A percentile compares a stretch with the other conserved stretches of the same genome.
phyloP scores from a whole-genome alignment of 1,140 invertebrate genomes.

The Dinothrombium tinctorium region DNA sequence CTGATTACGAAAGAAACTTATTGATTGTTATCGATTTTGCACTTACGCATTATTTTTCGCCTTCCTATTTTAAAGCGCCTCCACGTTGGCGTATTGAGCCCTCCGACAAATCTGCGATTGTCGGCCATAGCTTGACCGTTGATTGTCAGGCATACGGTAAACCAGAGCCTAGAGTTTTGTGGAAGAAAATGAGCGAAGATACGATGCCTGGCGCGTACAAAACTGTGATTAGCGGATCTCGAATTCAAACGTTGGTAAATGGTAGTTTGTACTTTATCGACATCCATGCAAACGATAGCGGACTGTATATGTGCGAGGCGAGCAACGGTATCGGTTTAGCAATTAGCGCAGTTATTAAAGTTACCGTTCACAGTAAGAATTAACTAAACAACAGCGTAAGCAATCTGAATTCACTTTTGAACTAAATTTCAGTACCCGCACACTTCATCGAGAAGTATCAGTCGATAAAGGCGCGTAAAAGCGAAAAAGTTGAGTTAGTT shows the following conservation, averaged over 20 bases:
- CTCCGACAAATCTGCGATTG: constrained; percentile 53
- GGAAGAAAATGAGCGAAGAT: background rate
- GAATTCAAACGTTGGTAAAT: constrained; percentile 8
- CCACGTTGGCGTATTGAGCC: constrained; percentile 75
- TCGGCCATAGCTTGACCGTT: constrained; percentile 51
- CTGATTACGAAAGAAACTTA: too few species aligned
- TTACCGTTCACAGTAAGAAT: constrained; percentile 6
- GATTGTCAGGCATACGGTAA: constrained; percentile 77
- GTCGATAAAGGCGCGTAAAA: constrained; percentile 12
- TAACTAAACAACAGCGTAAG: too few species aligned
- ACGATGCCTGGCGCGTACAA: background rate
- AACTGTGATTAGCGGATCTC: constrained; percentile 13
- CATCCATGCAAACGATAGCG: constrained; percentile 26
- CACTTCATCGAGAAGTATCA: constrained; percentile 1
- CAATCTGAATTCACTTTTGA: too few species aligned
- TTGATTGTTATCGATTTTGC: too few species aligned
- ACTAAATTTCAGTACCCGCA: constrained; percentile 2
- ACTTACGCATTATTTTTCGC: too few species aligned
- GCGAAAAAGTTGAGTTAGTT: constrained; percentile 20
- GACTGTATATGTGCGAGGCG: constrained; percentile 58
- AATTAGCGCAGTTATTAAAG: constrained; percentile 1
- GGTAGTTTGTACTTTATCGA: constrained; percentile 1
- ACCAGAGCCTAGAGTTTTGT: constrained; percentile 37
- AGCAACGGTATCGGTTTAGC: constrained; percentile 40
- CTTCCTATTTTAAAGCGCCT: constrained; percentile 29